Conservation (phyloP, 2,888 invertebrate genomes). For the Leptinotarsa juncta region DNA sequence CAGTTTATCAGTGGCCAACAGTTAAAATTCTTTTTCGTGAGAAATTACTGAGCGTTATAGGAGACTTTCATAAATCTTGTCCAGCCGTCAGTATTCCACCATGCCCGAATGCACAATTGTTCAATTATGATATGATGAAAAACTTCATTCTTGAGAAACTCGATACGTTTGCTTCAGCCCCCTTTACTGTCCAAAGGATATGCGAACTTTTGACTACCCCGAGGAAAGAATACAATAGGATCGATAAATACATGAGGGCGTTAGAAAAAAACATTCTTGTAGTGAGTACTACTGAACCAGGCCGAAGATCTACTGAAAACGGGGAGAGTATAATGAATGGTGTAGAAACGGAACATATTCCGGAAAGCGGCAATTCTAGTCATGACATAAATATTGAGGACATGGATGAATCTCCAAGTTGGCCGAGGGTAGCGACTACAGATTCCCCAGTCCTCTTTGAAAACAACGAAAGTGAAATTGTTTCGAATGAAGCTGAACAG, state of each 20-base stretch:
- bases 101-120: constrained; percentile 91
- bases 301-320: constrained; percentile 75
- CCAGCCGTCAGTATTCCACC: constrained; percentile 82
- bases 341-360: constrained; percentile 69
- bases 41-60: constrained; percentile 87
- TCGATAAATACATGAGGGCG: constrained; percentile 97
- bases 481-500: constrained; percentile 35
- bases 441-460: constrained; percentile 40
- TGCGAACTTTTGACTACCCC: constrained; percentile 94
- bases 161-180: constrained; percentile 88
- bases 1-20: constrained; percentile 91
- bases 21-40: constrained; percentile 89
- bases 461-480: constrained; percentile 37
- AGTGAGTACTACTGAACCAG: constrained; percentile 81
- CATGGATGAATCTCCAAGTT: constrained; percentile 68
- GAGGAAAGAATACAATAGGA: constrained; percentile 92
- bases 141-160: constrained; percentile 83
- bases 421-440: constrained; percentile 41
- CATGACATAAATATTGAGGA: constrained; percentile 71
- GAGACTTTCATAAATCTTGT: constrained; percentile 86
- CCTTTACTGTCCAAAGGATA: constrained; percentile 95
- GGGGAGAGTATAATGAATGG: constrained; percentile 75
- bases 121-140: constrained; percentile 91
- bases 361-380: constrained; percentile 67
- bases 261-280: constrained; percentile 95